Conservation (phyloP, 2,797 vertebrate species). For the Coregonus sp. region DNA sequence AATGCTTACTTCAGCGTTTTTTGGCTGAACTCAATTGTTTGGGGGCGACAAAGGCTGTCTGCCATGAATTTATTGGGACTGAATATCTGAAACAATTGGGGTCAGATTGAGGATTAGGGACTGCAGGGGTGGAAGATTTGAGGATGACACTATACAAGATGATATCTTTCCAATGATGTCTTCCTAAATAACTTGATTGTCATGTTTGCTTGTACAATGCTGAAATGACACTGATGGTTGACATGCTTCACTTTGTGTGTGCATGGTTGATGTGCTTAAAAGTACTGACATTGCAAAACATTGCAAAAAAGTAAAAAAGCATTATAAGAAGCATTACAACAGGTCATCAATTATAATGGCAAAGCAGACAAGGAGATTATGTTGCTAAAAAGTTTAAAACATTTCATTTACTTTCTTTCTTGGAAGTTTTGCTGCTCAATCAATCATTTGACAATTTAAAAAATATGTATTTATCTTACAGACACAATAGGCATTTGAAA, state of each 20-base stretch:
- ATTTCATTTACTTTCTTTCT: background rate
- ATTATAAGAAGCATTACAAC: too few relatives aligned
- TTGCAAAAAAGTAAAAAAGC: too few relatives aligned
- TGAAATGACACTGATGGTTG: too few relatives aligned
- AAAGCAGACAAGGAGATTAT: background rate
- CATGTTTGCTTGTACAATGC: too few relatives aligned
- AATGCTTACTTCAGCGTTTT: slow-evolving; percentile 34
- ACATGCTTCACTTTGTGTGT: too few relatives aligned
- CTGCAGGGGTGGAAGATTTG: background rate
- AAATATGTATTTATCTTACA: background rate
- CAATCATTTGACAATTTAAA: background rate
- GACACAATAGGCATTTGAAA: background rate
- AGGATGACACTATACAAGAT: background rate
- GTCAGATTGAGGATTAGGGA: background rate
- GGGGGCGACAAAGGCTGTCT: slow-evolving; percentile 11
- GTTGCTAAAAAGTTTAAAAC: background rate
- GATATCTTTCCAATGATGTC: background rate
- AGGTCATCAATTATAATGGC: too few relatives aligned
- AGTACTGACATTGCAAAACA: too few relatives aligned
- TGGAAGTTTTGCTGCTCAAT: background rate
- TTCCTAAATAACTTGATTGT: background rate
- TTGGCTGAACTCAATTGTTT: slow-evolving; percentile 26
- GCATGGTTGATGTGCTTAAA: too few relatives aligned
- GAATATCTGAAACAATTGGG: background rate
- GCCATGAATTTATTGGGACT: slow-evolving; percentile 32